Evolutionary conservation across 2,113 vertebrate genomes (phyloP).

Genomic region (Xyrauchen texanus): DNA sequence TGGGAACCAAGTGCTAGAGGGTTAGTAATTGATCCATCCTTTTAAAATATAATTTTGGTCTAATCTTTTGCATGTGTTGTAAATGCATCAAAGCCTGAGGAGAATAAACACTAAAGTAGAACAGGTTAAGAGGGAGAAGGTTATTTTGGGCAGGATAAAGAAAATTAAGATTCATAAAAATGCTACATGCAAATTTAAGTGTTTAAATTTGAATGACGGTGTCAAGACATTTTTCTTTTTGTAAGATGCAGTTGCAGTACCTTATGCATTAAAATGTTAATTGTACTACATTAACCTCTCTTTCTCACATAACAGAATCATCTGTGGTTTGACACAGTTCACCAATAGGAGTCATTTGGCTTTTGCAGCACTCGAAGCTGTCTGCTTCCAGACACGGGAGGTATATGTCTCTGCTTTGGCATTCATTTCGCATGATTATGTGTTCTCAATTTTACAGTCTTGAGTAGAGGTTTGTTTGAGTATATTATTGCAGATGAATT

Average conservation of each 20-base stretch:
- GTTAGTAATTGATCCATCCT: constrained; percentile 70
- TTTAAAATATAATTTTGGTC: neutral
- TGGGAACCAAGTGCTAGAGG: constrained; percentile 98
- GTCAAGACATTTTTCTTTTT: neutral
- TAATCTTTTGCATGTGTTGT: neutral
- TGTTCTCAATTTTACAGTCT: neutral
- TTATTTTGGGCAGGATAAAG: too few species aligned
- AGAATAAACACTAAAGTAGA: neutral
- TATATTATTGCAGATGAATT: neutral
- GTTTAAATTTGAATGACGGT: too few species aligned
- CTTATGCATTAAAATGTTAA: neutral
- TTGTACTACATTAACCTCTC: neutral
- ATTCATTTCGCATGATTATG: too few species aligned
- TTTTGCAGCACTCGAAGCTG: constrained; percentile 95
- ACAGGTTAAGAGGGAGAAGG: too few species aligned
- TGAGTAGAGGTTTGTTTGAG: neutral
- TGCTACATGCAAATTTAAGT: too few species aligned
- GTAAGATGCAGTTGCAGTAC: neutral
- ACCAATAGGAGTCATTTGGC: constrained; percentile 96
- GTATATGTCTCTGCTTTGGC: constrained; percentile 59
- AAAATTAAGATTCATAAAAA: too few species aligned
- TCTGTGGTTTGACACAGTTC: constrained; percentile 98
- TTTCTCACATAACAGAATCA: constrained; percentile 79
- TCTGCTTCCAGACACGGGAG: constrained; percentile 98
- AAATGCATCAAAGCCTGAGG: neutral